A percentile compares a stretch with the other conserved stretches of the same genome.
phyloP scores from a whole-genome alignment of 23 tunicate species.

The Phallusia fumigata region DNA sequence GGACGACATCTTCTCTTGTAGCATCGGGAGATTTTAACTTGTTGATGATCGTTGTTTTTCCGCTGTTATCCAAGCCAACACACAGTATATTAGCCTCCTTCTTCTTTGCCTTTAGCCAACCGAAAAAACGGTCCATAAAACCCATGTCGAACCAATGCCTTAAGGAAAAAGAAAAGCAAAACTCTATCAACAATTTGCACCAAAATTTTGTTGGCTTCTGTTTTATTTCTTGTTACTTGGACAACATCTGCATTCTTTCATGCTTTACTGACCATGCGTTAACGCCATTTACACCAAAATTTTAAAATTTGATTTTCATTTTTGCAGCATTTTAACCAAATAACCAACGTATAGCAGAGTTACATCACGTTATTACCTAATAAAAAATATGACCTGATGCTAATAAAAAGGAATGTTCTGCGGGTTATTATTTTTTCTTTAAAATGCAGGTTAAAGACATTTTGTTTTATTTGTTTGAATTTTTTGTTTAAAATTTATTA shows the following conservation, averaged over 20 bases:
- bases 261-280: background rate
- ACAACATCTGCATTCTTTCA: constrained; percentile 8
- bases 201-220: background rate
- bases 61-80: constrained; percentile 93
- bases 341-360: too few relatives aligned
- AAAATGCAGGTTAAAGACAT: too few relatives aligned
- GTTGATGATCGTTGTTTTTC: constrained; percentile 88
- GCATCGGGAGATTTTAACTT: constrained; percentile 54
- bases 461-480: too few relatives aligned
- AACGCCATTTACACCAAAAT: too few relatives aligned
- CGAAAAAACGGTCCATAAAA: constrained; percentile 39
- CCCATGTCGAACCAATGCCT: constrained; percentile 16
- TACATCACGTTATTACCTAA: too few relatives aligned
- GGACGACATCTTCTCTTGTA: constrained; percentile 58
- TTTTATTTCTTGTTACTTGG: constrained; percentile 5
- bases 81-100: constrained; percentile 82
- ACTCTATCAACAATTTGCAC: background rate
- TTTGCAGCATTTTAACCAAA: too few relatives aligned
- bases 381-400: too few relatives aligned
- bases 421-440: too few relatives aligned
- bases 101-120: constrained; percentile 49
- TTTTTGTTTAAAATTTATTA: too few relatives aligned
- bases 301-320: too few relatives aligned
- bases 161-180: background rate
- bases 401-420: too few relatives aligned